Conservation (phyloP, 1,140 invertebrate species). For the Dysdera silvatica region DNA sequence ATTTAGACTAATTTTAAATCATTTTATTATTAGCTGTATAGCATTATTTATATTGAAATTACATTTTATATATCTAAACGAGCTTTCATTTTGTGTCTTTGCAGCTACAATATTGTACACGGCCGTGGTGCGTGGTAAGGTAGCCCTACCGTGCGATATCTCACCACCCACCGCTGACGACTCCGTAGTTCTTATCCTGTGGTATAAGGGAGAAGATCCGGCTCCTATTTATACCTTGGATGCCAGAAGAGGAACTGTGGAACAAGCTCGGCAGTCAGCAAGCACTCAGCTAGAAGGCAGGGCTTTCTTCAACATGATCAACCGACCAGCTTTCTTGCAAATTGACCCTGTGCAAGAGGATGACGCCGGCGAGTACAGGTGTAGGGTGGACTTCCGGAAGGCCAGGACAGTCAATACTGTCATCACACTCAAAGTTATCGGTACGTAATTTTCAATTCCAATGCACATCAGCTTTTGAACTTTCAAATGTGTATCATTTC, state of each 20-base stretch:
- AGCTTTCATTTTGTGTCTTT: slow-evolving; percentile 4
- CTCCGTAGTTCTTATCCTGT: slow-evolving; percentile 80
- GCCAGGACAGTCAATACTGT: slow-evolving; percentile 81
- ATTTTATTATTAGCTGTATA: too few species aligned
- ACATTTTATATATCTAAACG: too few species aligned
- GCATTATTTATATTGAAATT: too few species aligned
- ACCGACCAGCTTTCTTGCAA: slow-evolving; percentile 54
- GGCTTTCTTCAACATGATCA: slow-evolving; percentile 33
- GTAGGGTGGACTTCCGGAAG: slow-evolving; percentile 80
- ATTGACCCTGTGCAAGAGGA: slow-evolving; percentile 66
- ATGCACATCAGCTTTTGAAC: too few species aligned
- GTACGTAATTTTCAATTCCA: slow-evolving; percentile 62
- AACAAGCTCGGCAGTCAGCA: slow-evolving; percentile 32
- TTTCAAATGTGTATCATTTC: too few species aligned
- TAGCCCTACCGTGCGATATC: slow-evolving; percentile 76
- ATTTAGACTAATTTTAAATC: too few species aligned
- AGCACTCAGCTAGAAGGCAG: slow-evolving; percentile 21
- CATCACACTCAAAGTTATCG: slow-evolving; percentile 81
- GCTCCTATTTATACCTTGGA: slow-evolving; percentile 38
- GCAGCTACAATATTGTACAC: slow-evolving; percentile 35
- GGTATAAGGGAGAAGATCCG: slow-evolving; percentile 69
- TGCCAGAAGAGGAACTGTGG: slow-evolving; percentile 32
- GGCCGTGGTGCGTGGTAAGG: slow-evolving; percentile 62
- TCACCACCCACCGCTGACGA: slow-evolving; percentile 63
- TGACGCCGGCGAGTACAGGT: slow-evolving; percentile 78